Evolutionary conservation across 2,113 vertebrate species (phyloP), one percentile per base, ranked within the genome.

Genomic region (Trichomycterus rosablanca): DNA sequence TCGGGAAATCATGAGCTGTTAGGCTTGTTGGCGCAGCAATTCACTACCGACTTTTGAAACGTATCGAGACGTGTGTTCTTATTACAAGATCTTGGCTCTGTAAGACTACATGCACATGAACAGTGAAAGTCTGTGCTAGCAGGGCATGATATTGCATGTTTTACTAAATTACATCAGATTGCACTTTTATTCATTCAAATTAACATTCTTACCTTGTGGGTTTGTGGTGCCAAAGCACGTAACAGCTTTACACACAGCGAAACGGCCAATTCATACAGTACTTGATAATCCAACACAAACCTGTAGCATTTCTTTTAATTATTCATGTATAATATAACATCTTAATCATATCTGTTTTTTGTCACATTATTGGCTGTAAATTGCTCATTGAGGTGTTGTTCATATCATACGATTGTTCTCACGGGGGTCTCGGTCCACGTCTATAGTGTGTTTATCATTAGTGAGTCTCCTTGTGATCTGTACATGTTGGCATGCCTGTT

Each of bases 201-300:
- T 52, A 66, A 70, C 30, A 51, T 75, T 70, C 74, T n/a, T n/a
- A n/a, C n/a, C n/a, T n/a, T n/a, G n/a, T n/a, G n/a, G n/a, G n/a
- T n/a, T n/a, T n/a, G n/a, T n/a, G 68, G 76, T 78, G 78, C 74
- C 76, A 78, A 80, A 80, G 71, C 74, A n/a, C n/a, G n/a, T n/a
- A n/a, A n/a, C n/a, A n/a, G n/a, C 66, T 68, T 66, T 72, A 48
- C 55, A 67, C 63, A 61, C 68, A 42, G 45, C n/a, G 63, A 67
- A 39, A 37, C 55, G 48, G 43, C 57, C 44, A 30, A 70, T 32
- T 28, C 44, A 4, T 30, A 7, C 3, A 3, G 54, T 64, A 72
- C 58, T 71, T 68, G 60, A 74, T 43, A 48, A 55, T 70, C 56
- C 58, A 62, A 52, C 32, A 18, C 42, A 71, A 58, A 71, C 53